phyloP scores from a whole-genome alignment of 2,797 vertebrate genomes.

The Hoplostethus atlanticus region DNA sequence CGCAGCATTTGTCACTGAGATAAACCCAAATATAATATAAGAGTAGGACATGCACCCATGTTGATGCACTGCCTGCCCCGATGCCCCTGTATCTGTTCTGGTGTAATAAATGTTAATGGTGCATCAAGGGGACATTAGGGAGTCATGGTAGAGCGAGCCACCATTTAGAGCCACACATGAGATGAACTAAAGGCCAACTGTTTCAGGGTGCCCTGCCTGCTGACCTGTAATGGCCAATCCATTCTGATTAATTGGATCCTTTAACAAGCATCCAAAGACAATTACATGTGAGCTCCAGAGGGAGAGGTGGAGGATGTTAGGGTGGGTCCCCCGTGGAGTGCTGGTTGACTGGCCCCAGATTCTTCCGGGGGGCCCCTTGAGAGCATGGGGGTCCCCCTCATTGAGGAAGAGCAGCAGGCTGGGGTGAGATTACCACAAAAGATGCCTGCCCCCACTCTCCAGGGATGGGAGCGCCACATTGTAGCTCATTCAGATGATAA shows the following conservation, averaged over 20 bases:
- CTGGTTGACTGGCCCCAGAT: conserved; percentile 79
- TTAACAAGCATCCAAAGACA: conserved; percentile 91
- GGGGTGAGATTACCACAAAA: conserved; percentile 53
- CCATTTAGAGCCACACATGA: conserved; percentile 88
- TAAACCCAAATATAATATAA: background rate
- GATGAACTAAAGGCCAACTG: conserved; percentile 87
- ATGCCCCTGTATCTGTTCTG: conserved; percentile 11
- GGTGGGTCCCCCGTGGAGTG: conserved; percentile 42
- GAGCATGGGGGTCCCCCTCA: conserved; percentile 63
- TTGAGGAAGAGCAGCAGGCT: conserved; percentile 81
- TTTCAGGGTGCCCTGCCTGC: conserved; percentile 87
- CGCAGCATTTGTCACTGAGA: too few species aligned
- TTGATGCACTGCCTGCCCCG: conserved; percentile 13
- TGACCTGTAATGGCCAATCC: conserved; percentile 90
- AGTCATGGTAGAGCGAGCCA: conserved; percentile 89
- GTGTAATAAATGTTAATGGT: conserved; percentile 73
- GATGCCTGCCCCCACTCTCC: conserved; percentile 31
- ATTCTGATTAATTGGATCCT: conserved; percentile 92
- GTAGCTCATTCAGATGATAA: conserved; percentile 54
- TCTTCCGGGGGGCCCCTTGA: conserved; percentile 65
- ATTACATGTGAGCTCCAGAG: conserved; percentile 86
- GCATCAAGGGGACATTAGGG: conserved; percentile 71
- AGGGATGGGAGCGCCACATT: conserved; percentile 15
- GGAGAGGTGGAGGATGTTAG: conserved; percentile 82
- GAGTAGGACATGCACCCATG: background rate